Conservation (phyloP, 2,113 vertebrate species). For the Aythya baeri region DNA sequence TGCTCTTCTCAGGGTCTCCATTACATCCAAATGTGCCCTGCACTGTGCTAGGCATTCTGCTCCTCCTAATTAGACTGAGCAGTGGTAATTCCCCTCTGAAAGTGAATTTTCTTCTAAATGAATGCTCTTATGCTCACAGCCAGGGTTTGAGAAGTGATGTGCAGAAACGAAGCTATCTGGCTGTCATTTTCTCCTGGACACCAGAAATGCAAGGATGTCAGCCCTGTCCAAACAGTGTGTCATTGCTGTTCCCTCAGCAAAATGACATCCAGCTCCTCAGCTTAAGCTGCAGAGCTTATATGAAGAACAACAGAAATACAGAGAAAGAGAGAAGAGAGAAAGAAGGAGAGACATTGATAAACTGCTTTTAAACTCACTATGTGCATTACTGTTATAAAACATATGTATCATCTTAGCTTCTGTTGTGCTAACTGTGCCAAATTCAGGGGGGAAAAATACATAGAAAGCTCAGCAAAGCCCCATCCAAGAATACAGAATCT, state of each 20-base stretch:
- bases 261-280: not conserved
- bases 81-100: not conserved
- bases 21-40: not conserved
- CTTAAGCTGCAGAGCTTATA: not conserved
- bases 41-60: not conserved
- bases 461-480: conserved; percentile 26
- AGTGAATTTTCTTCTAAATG: not conserved
- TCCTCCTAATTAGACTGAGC: not conserved
- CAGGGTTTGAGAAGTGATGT: not conserved
- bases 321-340: not conserved
- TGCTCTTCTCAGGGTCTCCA: not conserved
- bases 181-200: conserved; percentile 3
- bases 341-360: conserved; percentile 40
- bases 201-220: not conserved
- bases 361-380: conserved; percentile 46
- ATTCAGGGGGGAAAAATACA: not conserved
- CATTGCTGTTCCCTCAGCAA: not conserved
- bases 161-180: not conserved
- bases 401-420: conserved; percentile 59
- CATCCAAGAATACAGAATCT: conserved; percentile 40
- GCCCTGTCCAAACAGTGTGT: not conserved
- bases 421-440: conserved; percentile 50
- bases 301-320: not conserved
- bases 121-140: not conserved
- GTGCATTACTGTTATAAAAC: conserved; percentile 60